Conservation (phyloP, 1,140 invertebrate species). For the Ephestia elutella region DNA sequence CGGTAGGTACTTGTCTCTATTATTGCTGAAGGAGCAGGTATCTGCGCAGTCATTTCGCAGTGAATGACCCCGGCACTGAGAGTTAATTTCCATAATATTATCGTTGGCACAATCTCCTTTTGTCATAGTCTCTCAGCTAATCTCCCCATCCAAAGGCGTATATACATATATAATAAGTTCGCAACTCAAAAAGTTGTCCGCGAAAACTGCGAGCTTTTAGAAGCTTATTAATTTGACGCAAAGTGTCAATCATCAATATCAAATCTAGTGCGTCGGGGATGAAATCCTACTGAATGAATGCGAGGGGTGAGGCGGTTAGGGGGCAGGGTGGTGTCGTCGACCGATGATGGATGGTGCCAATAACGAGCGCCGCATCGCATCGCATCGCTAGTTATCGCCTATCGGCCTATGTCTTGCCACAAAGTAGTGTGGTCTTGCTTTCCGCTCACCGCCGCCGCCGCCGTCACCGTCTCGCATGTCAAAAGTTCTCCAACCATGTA, state of each 20-base stretch:
- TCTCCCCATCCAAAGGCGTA: background rate
- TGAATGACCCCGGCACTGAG: too few relatives aligned
- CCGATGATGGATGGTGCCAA: constrained; percentile 42
- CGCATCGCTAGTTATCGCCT: constrained; percentile 29
- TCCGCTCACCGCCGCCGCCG: constrained; percentile 4
- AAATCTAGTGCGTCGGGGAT: background rate
- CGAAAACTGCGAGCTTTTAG: constrained; percentile 11
- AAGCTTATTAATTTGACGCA: constrained; percentile 6
- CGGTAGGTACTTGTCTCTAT: too few relatives aligned
- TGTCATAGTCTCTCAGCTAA: background rate
- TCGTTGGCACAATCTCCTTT: too few relatives aligned
- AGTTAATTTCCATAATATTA: too few relatives aligned
- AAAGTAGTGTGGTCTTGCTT: too few relatives aligned
- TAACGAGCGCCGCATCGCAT: constrained; percentile 25
- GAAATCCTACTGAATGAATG: constrained; percentile 7
- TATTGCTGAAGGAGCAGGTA: too few relatives aligned
- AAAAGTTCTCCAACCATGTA: too few relatives aligned
- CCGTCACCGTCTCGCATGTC: background rate
- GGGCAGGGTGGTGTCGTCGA: constrained; percentile 14
- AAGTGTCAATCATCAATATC: constrained; percentile 5
- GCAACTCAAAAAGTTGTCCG: constrained; percentile 7
- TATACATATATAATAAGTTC: too few relatives aligned
- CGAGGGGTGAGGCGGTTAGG: background rate
- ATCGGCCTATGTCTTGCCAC: background rate
- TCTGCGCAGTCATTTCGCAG: too few relatives aligned